Conservation (phyloP, 1,140 invertebrate genomes). For the Trichomalopsis sarcophagae region DNA sequence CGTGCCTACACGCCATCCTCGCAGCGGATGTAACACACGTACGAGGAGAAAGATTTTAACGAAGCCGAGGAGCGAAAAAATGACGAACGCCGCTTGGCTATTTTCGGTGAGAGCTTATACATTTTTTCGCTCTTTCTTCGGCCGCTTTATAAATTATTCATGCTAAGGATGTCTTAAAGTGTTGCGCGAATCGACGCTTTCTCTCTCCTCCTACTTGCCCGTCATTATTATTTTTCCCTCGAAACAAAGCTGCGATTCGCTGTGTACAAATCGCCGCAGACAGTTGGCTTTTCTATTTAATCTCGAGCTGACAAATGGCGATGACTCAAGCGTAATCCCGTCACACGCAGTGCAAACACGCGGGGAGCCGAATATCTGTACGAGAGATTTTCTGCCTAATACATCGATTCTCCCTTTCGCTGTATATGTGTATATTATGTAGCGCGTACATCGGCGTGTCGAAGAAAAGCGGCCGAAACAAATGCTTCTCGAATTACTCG, state of each 20-base stretch:
- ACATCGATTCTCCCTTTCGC: not conserved
- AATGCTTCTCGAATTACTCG: constrained; percentile 47
- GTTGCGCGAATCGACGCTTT: constrained; percentile 38
- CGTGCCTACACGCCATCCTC: not conserved
- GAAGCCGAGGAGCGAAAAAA: constrained; percentile 30
- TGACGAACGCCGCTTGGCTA: constrained; percentile 46
- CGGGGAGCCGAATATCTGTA: not conserved
- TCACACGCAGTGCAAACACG: constrained; percentile 25
- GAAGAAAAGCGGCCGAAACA: constrained; percentile 26
- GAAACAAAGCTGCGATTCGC: not conserved
- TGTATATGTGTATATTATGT: not conserved
- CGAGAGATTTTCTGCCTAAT: too few relatives aligned
- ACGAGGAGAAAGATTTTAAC: constrained; percentile 34
- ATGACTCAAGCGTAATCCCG: constrained; percentile 52
- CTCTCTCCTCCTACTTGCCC: not conserved
- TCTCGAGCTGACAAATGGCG: constrained; percentile 58
- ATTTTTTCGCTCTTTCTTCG: constrained; percentile 33
- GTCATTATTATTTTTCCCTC: constrained; percentile 5
- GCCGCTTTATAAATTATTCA: constrained; percentile 52
- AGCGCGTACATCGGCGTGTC: not conserved
- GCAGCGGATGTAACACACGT: not conserved
- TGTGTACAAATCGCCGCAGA: constrained; percentile 17
- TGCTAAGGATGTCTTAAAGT: constrained; percentile 50
- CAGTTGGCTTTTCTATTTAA: constrained; percentile 54
- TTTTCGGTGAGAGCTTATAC: constrained; percentile 30